Base-by-base conservation (phyloP, 2,888 invertebrate genomes). In the Cosmorhoe ocellata region DNA sequence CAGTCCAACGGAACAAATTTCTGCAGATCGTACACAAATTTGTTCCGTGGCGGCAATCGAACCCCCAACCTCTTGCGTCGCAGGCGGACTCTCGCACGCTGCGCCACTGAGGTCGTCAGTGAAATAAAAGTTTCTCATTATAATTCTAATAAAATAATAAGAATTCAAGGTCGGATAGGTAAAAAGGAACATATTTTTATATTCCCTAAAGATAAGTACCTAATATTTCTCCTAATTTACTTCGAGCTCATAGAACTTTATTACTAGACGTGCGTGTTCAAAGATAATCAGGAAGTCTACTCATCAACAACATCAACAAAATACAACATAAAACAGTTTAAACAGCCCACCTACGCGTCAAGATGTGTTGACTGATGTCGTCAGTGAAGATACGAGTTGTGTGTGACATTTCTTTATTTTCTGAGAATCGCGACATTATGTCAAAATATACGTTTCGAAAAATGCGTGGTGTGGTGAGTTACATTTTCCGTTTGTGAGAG, bases 311-410 rank as follows among this genome's bases (percentile, higher is more conserved):
- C 27, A 36, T 14, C n/a, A 42, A 42, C 33, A 42, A 34, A 33
- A 42, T 32, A 14, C 33, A 42, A 31, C 28, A 39, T 22, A 14
- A 24, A 45, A 38, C 38, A 22, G 45, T 45, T 45, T 45, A 37
- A 11, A 37, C 38, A 14, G 5, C 4, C 14, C 22, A 14, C 43
- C 50, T 31, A 50, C 51, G 32, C 45, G 32, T n/a, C 28, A 5
- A 32, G 32, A 12, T 38, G 24, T 18, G 51, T 32, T 40, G 51
- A 51, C 22, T n/a, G 45, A 51, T 27, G 32, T 28, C 28, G 32
- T 41, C 49, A 33, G n/a, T 18, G n/a, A n/a, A n/a, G n/a, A 18
- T 4, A 9, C 31, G 31, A 30, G 30, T 26, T 22, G 31, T 37
- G 31, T 22, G 31, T 37, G 31, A 33, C 46, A 39, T 14, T 26